A percentile compares a stretch with the other conserved stretches of the same genome.
Evolutionary conservation across 2,113 vertebrate species (phyloP).

Genomic region (Fulmarus glacialis): DNA sequence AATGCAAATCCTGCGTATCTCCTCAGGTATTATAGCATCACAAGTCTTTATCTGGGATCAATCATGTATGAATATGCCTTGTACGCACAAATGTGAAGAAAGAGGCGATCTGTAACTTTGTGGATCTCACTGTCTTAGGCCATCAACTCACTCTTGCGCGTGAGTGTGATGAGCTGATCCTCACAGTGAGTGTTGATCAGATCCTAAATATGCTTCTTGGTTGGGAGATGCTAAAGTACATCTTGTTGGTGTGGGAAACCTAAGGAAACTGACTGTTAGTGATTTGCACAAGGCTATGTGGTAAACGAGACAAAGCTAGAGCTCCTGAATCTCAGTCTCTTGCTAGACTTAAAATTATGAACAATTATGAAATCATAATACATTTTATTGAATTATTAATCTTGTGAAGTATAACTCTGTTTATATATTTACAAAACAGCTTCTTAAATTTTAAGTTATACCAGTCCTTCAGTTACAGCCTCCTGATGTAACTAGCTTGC

Average conservation of each 20-base stretch:
- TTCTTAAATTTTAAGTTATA: background rate
- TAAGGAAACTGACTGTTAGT: background rate
- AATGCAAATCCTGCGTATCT: background rate
- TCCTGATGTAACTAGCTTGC: background rate
- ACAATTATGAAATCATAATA: background rate
- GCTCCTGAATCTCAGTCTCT: background rate
- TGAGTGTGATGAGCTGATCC: background rate
- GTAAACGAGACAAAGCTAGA: background rate
- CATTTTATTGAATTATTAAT: background rate
- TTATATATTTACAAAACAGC: background rate
- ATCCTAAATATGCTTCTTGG: background rate
- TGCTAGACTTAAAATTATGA: background rate
- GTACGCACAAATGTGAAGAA: background rate
- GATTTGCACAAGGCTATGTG: background rate
- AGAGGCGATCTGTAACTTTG: background rate
- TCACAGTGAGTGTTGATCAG: background rate
- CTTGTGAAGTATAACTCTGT: background rate
- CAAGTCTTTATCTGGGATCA: background rate
- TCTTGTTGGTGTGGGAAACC: background rate
- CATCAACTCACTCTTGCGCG: fast-evolving
- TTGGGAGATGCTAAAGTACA: background rate
- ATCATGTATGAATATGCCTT: background rate
- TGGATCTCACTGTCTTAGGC: background rate
- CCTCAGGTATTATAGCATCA: background rate
- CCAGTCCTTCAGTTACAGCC: background rate